Percentiles rank a stretch among this genome's conserved stretches.
phyloP scores from a whole-genome alignment of 2,888 invertebrate genomes.

The Conomelus anceps region DNA sequence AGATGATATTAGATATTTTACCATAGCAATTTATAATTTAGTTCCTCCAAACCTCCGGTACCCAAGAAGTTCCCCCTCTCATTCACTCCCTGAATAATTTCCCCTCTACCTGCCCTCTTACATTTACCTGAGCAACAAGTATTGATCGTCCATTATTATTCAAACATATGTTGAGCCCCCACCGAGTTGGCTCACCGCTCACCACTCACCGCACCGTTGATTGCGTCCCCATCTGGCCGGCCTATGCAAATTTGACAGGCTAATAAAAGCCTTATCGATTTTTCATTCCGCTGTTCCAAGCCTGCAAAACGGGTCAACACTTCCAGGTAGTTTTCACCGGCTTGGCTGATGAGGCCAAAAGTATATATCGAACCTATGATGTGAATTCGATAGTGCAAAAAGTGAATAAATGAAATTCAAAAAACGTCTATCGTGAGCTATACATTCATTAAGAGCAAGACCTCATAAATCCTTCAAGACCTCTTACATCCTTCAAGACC shows the following conservation, averaged over 20 bases:
- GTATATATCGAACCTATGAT: no score
- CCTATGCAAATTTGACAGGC: neutral
- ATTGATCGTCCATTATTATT: neutral
- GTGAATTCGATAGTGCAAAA: no score
- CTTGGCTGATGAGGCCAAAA: neutral
- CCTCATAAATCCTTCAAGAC: no score
- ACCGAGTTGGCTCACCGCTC: neutral
- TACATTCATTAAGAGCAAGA: no score
- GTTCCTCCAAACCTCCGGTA: neutral
- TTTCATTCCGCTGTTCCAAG: neutral
- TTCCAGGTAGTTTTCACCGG: neutral
- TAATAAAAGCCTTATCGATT: neutral
- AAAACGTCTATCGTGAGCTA: no score
- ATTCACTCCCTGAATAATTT: neutral
- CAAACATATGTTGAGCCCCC: neutral
- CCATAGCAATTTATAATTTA: neutral
- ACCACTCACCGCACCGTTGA: neutral
- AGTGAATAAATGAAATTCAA: no score
- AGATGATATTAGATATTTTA: neutral
- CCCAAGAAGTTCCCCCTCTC: no score
- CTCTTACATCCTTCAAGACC: no score
- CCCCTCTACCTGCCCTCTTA: neutral
- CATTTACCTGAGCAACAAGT: neutral
- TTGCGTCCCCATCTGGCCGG: neutral
- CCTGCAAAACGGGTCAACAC: neutral